A percentile compares a stretch with the other conserved stretches of the same genome.
phyloP scores from a whole-genome alignment of 2,797 vertebrate genomes.

The Eidolon dupreanum region DNA sequence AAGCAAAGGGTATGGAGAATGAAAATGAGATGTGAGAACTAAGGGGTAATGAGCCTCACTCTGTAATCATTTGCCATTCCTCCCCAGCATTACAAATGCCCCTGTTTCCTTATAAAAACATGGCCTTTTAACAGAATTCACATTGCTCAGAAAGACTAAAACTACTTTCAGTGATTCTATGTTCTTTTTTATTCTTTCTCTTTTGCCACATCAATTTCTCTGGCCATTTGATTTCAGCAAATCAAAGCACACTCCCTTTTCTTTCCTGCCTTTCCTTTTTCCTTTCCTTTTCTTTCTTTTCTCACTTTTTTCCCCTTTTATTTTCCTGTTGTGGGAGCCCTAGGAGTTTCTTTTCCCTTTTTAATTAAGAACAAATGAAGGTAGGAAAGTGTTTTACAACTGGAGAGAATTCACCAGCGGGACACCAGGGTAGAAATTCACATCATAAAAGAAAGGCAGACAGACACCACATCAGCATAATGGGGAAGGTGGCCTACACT shows the following conservation, averaged over 20 bases:
- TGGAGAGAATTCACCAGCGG: slow-evolving; percentile 69
- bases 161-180: background rate
- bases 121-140: slow-evolving; percentile 50
- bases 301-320: background rate
- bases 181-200: background rate
- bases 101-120: background rate
- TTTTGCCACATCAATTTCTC: background rate
- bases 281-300: background rate
- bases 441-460: slow-evolving; percentile 43
- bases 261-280: background rate
- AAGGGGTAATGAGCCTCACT: background rate
- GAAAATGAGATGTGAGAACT: too few relatives aligned
- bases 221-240: background rate
- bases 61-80: background rate
- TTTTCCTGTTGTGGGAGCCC: background rate
- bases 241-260: background rate
- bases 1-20: background rate
- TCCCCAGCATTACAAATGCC: background rate
- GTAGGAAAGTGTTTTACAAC: slow-evolving; percentile 70
- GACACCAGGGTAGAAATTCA: slow-evolving; percentile 48
- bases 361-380: slow-evolving; percentile 76
- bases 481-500: background rate
- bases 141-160: slow-evolving; percentile 59
- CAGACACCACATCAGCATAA: background rate
- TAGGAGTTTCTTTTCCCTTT: slow-evolving; percentile 61